Conservation (phyloP, 1,140 invertebrate species). For the Drosophila aff. region DNA sequence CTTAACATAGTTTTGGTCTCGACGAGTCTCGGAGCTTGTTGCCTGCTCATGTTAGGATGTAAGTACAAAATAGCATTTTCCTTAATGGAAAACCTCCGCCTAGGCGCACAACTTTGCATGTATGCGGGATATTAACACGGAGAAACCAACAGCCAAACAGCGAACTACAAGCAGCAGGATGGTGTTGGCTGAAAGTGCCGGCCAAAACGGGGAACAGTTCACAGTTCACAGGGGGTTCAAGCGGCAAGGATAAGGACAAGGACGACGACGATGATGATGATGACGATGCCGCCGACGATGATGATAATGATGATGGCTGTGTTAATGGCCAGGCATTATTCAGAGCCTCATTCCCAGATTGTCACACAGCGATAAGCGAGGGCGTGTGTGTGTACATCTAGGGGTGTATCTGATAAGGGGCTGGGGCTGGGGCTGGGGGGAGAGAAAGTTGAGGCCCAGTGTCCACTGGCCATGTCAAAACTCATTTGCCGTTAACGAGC, state of each 20-base stretch:
- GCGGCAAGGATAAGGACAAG: conserved; percentile 46
- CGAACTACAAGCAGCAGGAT: conserved; percentile 33
- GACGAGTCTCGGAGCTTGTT: conserved; percentile 23
- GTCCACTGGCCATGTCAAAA: conserved; percentile 79
- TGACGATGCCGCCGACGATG: conserved; percentile 1
- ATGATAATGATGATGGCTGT: conserved; percentile 59
- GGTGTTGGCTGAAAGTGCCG: conserved; percentile 76
- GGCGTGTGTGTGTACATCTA: conserved; percentile 35
- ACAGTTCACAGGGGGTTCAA: conserved; percentile 20
- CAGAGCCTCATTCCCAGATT: conserved; percentile 78
- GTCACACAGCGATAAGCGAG: conserved; percentile 58
- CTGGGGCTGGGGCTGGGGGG: background rate
- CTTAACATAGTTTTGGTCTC: conserved; percentile 72
- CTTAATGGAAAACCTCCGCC: conserved; percentile 62
- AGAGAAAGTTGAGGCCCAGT: conserved; percentile 1
- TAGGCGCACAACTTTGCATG: conserved; percentile 74
- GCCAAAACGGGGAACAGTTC: conserved; percentile 13
- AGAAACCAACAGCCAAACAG: conserved; percentile 67
- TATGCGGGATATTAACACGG: conserved; percentile 78
- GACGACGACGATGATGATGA: conserved; percentile 18
- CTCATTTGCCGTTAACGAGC: conserved; percentile 82
- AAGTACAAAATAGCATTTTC: conserved; percentile 79
- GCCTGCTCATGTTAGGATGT: conserved; percentile 59
- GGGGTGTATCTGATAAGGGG: conserved; percentile 29
- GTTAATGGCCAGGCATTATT: conserved; percentile 82